Conservation (phyloP, 2,888 invertebrate species). For the Cinara cedri region DNA sequence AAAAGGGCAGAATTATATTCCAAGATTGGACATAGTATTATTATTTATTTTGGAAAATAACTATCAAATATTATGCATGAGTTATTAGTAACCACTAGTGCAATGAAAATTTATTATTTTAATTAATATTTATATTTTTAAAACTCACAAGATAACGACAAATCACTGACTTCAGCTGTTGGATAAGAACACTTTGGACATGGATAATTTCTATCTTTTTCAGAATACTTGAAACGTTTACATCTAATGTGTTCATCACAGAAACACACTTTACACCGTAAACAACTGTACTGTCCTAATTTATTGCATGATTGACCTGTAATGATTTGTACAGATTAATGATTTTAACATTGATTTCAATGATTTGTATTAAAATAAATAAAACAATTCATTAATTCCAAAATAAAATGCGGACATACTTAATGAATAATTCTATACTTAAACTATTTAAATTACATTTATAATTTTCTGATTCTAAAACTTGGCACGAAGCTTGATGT, state of each 20-base stretch:
- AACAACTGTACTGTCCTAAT: conserved; percentile 91
- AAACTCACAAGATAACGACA: conserved; percentile 90
- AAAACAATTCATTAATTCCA: conserved; percentile 20
- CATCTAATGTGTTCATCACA: conserved; percentile 95
- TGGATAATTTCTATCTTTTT: conserved; percentile 81
- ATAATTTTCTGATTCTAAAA: conserved; percentile 90
- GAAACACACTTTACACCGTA: conserved; percentile 94
- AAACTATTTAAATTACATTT: conserved; percentile 73
- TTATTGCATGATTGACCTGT: conserved; percentile 91
- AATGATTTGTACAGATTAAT: conserved; percentile 59
- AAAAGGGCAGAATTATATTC: no score
- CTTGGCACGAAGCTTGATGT: conserved; percentile 96
- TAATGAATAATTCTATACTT: conserved; percentile 2
- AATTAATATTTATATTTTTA: conserved; percentile 1
- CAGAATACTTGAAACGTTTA: conserved; percentile 82
- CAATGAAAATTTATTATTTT: not conserved
- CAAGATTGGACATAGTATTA: no score
- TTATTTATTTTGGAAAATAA: no score
- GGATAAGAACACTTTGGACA: conserved; percentile 94
- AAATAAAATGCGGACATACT: not conserved
- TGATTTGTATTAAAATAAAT: not conserved
- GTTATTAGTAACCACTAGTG: not conserved
- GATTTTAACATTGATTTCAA: not conserved
- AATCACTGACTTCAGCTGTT: conserved; percentile 90
- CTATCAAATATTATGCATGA: not conserved